Evolutionary conservation across 2,888 invertebrate species (phyloP), one percentile per base, ranked within the genome.

Genomic region (Spisula solida): DNA sequence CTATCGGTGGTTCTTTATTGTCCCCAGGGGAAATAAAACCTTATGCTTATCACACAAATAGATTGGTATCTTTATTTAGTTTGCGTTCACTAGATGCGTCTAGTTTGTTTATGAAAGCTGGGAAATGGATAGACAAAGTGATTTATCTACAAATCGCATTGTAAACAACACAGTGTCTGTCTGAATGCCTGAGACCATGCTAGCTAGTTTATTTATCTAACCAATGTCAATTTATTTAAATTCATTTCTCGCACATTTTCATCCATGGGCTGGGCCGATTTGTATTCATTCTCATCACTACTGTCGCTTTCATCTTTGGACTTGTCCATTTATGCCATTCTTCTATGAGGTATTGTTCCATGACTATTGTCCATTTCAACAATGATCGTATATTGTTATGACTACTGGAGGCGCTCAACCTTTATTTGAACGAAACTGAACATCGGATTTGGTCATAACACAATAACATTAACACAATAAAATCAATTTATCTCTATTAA

Each of bases 11-110:
- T 18, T 16, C 18, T 75, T 75, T 75, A 75, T 75, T 75, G 75
- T 31, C 75, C 60, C 18, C n/a, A 18, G 34, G 29, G 12, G 16
- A 31, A 75, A 34, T 34, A 75, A 75, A 75, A 75, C 16, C 75
- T 31, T 34, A 41, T 29, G n/a, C 75, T 75, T 75, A 75, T 34
- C 75, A 75, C 75, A 75, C 75, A 75, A 75, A 75, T 75, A 75
- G 75, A 75, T 75, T 31, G 14, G 34, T 75, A 75, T 75, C 75
- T 75, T 34, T 31, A 31, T 75, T 66, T 66, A 66, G 60, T 66
- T n/a, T 66, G 60, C 10, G n/a, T 66, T 66, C 60, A 66, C 25
- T 66, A 66, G 10, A 66, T n/a, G 1, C 10, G 10, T 25, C 60
- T 66, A 25, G 60, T 25, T 41, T 66, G 60, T 66, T 10, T 66